phyloP scores from a whole-genome alignment of 2,113 vertebrate species.

The Glaucidium brasilianum region DNA sequence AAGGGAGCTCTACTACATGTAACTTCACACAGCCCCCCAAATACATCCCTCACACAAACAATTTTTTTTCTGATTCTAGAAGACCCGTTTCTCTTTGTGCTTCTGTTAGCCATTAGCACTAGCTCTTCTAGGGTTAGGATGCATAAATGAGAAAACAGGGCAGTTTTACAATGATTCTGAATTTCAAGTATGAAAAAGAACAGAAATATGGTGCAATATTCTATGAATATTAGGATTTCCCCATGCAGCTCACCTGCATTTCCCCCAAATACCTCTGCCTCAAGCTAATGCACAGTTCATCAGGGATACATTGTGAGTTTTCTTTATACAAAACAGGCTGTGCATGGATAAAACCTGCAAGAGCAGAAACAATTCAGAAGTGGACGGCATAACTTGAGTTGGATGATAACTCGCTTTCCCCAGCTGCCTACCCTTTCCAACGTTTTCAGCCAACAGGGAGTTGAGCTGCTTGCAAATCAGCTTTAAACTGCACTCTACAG shows the following conservation, averaged over 20 bases:
- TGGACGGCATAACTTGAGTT: neutral
- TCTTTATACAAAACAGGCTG: neutral
- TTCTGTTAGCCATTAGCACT: neutral
- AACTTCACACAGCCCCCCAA: neutral
- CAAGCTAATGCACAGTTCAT: neutral
- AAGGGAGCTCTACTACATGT: neutral
- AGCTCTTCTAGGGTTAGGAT: neutral
- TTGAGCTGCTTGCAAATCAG: neutral
- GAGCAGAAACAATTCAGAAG: neutral
- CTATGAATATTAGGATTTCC: neutral
- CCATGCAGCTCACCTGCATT: neutral
- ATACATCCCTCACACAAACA: neutral
- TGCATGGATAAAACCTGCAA: neutral
- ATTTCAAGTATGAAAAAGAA: neutral
- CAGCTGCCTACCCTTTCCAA: neutral
- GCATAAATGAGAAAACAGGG: neutral
- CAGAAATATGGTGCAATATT: neutral
- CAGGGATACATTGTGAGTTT: neutral
- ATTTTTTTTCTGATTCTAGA: neutral
- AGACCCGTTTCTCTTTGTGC: neutral
- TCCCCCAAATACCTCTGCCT: neutral
- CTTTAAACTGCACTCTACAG: neutral
- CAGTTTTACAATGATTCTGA: neutral
- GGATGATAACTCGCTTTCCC: neutral
- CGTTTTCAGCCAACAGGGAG: neutral